Base-by-base conservation (phyloP, 2,113 vertebrate species). In the Cryptotis parvus region DNA sequence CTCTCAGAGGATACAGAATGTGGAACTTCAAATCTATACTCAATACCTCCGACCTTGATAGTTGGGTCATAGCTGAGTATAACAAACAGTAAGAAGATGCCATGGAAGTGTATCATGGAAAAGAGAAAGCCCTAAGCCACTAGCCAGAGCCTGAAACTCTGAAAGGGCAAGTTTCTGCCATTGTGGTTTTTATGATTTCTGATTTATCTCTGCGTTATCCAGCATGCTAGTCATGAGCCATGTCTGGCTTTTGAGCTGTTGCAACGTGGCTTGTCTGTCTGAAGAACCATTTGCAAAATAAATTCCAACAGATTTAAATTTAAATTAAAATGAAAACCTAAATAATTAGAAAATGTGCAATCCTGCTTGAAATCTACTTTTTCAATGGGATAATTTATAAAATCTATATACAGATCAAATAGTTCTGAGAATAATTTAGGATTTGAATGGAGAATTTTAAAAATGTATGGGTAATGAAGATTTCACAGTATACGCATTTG, bases 391-490 rank as follows among this genome's bases (percentile, higher is more conserved):
- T 52, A 52, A 75, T 85, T 80, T 63, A 70, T 76, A 63, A 69
- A 85, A 74, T 61, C 45, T 74, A 69, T 65, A 68, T 43, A 65
- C 0, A 15, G 45, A 15, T 77, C 4, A 29, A 87, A 39, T 49
- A 52, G 84, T 69, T 75, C 68, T 75, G 39, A 68, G 61, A 49
- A 45, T 80, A 88, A 84, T 45, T 52, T 43, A 49, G 58, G 37
- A 74, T 66, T 37, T 88, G 79, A 79, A 61, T 49, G 74, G 39
- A 61, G 10, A 18, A 58, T 41, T 33, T 91, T 58, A 79, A 81
- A 61, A 41, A 69, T 1, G 45, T 37, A 58, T 9, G 66, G 33
- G 43, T 35, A 35, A 35, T 73, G 16, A 29, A 37, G 10, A 24
- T 43, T 92, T 80, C 2, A 5, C 26, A 49, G 26, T 66, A 14